These are phyloP conservation scores for Pseudomyrmex dendroicus DNA, from an alignment of 1,140 invertebrate genomes.

Conservation along the genomic window DNA sequence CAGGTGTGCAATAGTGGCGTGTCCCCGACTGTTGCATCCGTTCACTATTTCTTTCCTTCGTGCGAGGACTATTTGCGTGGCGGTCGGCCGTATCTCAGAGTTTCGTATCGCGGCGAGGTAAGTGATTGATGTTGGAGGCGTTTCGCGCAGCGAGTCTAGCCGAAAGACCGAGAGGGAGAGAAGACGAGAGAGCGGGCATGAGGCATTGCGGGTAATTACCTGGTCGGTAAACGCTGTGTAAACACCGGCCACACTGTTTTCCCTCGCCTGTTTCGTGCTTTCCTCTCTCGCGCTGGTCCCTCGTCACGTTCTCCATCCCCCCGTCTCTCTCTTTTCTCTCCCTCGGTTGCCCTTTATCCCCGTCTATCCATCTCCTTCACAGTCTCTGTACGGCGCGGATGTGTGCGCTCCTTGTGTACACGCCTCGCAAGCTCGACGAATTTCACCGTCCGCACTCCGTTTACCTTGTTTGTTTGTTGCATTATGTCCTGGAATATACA, in stretches of 20 bases:
- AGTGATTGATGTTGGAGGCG: slow-evolving; percentile 75
- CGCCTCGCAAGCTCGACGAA: slow-evolving; percentile 22
- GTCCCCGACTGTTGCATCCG: not conserved
- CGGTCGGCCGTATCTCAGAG: slow-evolving; percentile 52
- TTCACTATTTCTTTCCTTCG: slow-evolving; percentile 24
- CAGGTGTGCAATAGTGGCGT: not conserved
- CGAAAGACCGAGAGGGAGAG: not conserved
- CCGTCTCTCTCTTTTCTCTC: not conserved
- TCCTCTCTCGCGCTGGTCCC: slow-evolving; percentile 42
- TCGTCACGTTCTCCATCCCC: not conserved
- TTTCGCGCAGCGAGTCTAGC: slow-evolving; percentile 49
- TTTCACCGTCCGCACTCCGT: slow-evolving; percentile 43
- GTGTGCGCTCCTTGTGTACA: slow-evolving; percentile 24
- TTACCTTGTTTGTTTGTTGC: slow-evolving; percentile 38
- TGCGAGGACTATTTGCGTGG: slow-evolving; percentile 63
- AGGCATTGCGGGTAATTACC: slow-evolving; percentile 70
- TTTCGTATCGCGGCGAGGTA: slow-evolving; percentile 53
- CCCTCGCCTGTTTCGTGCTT: slow-evolving; percentile 53
- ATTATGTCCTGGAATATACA: slow-evolving; percentile 32
- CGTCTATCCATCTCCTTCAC: slow-evolving; percentile 48
- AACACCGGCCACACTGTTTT: slow-evolving; percentile 60
- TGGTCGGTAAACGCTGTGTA: slow-evolving; percentile 71
- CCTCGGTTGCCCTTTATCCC: slow-evolving; percentile 22
- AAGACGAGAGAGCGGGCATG: slow-evolving; percentile 3
- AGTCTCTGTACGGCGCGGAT: not conserved